Base-by-base conservation (phyloP, 2,888 invertebrate genomes). In the Andrena bucephala region DNA sequence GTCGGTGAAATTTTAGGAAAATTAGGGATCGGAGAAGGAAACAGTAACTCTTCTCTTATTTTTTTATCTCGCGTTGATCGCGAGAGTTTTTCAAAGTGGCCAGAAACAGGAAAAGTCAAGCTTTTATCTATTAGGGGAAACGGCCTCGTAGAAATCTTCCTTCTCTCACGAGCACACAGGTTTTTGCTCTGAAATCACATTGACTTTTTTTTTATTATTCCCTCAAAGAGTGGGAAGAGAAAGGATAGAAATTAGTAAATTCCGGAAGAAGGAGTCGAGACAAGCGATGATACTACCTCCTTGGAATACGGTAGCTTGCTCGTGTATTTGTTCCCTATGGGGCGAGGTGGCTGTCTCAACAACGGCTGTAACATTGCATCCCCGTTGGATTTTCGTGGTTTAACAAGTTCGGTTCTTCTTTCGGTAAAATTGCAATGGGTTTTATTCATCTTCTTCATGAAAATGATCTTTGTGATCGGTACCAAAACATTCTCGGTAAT, bases 401-500 rank as follows among this genome's bases (percentile, higher is more conserved):
- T 42, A 2, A 68, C 24, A 0, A 57, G 1, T 16, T 69, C 0
- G 0, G 27, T 24, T n/a, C 2, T 65, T 13, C 5, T 27, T 24
- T 52, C 8, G 2, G n/a, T 54, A 13, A 63, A 1, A 20, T 27
- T 70, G 2, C 42, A n/a, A 8, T 20, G 59, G 1, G 29, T 2
- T 1, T 27, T 3, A 1, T 5, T 13, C 10, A 5, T n/a, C 52
- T 16, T 72, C n/a, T 66, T 62, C 6, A 8, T 48, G 33, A 36
- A 52, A 6, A 74, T 8, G 0, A 62, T 62, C 33, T 71, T 83
- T 2, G 42, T 60, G 27, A 76, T 31, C 13, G 83, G 83, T 2
- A 83, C 68, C 42, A 83, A 42, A 54, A 81, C 76, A 24, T 81
- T 76, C 6, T 83, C 68, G 2, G 76, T 81, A 3, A 83, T 59